Evolutionary conservation across 2,113 vertebrate species (phyloP).

Genomic region (Pagrus major): DNA sequence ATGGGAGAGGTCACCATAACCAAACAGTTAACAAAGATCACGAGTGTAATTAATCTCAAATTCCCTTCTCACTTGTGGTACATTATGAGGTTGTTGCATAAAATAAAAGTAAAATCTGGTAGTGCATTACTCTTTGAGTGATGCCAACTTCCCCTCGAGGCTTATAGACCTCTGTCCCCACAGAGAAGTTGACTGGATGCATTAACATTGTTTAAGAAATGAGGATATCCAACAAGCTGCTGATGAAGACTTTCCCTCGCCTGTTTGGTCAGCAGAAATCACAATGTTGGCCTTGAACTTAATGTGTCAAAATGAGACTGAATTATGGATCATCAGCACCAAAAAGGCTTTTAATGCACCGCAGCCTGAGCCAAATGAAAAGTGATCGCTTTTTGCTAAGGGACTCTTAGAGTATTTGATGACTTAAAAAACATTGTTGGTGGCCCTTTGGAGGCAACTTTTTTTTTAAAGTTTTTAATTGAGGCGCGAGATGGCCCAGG

Average conservation of each 20-base stretch:
- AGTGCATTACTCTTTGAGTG: constrained; percentile 25
- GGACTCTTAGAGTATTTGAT: constrained; percentile 48
- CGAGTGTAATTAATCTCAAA: background rate
- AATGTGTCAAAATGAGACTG: constrained; percentile 75
- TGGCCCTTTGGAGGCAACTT: constrained; percentile 47
- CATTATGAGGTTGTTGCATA: constrained; percentile 10
- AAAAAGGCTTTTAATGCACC: constrained; percentile 53
- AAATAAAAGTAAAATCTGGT: constrained; percentile 23
- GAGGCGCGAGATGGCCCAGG: constrained; percentile 10
- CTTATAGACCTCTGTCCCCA: constrained; percentile 29
- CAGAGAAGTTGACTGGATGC: constrained; percentile 17
- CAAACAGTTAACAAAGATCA: background rate
- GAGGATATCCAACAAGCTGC: constrained; percentile 50
- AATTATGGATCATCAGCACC: constrained; percentile 79
- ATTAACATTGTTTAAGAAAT: constrained; percentile 62
- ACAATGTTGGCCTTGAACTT: constrained; percentile 52
- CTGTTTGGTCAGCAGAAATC: constrained; percentile 69
- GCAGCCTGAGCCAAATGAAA: constrained; percentile 68
- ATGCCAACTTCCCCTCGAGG: constrained; percentile 34
- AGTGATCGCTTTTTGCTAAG: constrained; percentile 53
- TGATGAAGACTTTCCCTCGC: constrained; percentile 63
- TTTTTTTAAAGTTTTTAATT: constrained; percentile 50
- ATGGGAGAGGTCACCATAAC: background rate
- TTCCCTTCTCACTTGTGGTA: constrained; percentile 6
- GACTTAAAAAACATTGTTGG: constrained; percentile 51